A percentile compares a stretch with the other conserved stretches of the same genome.
Evolutionary conservation across 2,797 vertebrate species (phyloP).

Genomic region (Florisuga fusca): DNA sequence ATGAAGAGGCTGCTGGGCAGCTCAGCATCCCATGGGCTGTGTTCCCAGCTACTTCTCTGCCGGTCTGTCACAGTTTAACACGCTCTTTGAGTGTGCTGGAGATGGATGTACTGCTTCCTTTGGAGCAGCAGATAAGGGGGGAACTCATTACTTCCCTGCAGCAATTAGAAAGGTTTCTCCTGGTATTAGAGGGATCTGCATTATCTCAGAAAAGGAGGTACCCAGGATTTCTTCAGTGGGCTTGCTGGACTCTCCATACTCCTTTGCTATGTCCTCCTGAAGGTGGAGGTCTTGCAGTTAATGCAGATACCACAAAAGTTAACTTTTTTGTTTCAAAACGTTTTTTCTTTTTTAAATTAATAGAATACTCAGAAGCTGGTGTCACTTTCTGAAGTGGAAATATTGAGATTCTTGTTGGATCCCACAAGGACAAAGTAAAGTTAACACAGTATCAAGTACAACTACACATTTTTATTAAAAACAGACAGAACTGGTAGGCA

Average conservation of each 20-base stretch:
- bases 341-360: not conserved
- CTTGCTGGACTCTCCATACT: not conserved
- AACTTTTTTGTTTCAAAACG: not conserved
- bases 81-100: not conserved
- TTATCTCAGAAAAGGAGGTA: not conserved
- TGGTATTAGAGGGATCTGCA: not conserved
- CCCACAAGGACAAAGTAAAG: too few relatives aligned
- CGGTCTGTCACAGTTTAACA: too few relatives aligned
- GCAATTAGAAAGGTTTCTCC: not conserved
- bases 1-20: not conserved
- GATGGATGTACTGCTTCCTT: not conserved
- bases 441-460: too few relatives aligned
- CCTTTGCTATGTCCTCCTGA: not conserved
- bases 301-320: not conserved
- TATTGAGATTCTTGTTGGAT: too few relatives aligned
- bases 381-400: too few relatives aligned
- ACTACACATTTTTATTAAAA: too few relatives aligned
- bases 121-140: not conserved
- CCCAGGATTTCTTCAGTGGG: not conserved
- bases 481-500: too few relatives aligned
- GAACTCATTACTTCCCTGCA: not conserved
- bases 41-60: not conserved
- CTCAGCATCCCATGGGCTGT: not conserved
- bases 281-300: not conserved
- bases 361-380: not conserved